Percentiles rank a stretch among this genome's conserved stretches.
Evolutionary conservation across 1,140 invertebrate genomes (phyloP).

Genomic region (Schmidtea mediterranea): DNA sequence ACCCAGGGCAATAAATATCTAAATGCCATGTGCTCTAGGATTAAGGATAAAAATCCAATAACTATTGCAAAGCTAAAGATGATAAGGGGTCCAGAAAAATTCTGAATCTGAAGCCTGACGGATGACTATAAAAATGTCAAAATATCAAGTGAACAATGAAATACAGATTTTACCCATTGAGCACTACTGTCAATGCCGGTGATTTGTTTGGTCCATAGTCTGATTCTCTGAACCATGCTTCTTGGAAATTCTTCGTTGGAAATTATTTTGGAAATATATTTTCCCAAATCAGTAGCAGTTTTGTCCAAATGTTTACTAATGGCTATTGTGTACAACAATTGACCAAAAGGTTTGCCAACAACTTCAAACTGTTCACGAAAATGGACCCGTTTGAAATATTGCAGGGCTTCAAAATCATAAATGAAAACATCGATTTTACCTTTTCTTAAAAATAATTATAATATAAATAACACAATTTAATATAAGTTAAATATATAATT

Average conservation of each 20-base stretch:
- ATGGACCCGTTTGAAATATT: background rate
- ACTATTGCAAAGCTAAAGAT: slow-evolving; percentile 1
- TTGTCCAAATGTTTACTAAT: background rate
- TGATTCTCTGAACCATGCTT: background rate
- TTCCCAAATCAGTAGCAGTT: background rate
- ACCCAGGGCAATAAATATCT: too few relatives aligned
- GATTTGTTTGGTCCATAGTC: slow-evolving; percentile 2
- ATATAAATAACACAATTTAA: too few relatives aligned
- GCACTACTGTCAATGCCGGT: background rate
- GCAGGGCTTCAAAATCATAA: background rate
- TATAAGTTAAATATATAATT: too few relatives aligned
- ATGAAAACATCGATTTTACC: background rate
- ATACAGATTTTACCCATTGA: background rate
- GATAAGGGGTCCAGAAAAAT: slow-evolving; percentile 1
- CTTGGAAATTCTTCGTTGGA: background rate
- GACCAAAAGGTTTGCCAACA: background rate
- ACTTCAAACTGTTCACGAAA: background rate
- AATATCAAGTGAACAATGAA: too few relatives aligned
- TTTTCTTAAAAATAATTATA: slow-evolving; percentile 1
- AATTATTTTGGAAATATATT: background rate
- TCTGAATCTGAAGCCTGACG: background rate
- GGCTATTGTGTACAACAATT: background rate
- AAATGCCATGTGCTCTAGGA: background rate
- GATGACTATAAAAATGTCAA: background rate
- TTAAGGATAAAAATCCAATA: slow-evolving; percentile 2